phyloP scores from a whole-genome alignment of 2,888 invertebrate genomes.

The Mesoligia furuncula region DNA sequence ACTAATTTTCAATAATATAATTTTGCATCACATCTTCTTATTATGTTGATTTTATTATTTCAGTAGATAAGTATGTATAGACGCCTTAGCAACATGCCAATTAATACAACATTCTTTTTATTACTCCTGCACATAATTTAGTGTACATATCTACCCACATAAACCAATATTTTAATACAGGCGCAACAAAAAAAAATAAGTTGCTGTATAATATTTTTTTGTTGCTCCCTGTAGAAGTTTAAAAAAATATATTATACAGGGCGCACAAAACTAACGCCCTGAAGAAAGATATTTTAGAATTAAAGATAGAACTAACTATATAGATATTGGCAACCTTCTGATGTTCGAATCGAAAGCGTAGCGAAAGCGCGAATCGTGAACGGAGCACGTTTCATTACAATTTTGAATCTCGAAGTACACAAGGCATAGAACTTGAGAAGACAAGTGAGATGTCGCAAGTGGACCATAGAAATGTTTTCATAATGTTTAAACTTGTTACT shows the following conservation, averaged over 20 bases:
- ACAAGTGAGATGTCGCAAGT: no score
- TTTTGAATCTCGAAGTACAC: not conserved
- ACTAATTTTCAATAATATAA: constrained; percentile 13
- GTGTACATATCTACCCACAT: not conserved
- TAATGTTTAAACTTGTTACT: not conserved
- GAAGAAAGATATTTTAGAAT: not conserved
- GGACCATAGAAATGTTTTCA: not conserved
- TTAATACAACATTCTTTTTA: constrained; percentile 4
- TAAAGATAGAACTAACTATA: not conserved
- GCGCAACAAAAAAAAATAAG: not conserved
- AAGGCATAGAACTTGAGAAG: no score
- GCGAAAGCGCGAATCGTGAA: not conserved
- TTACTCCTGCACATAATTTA: not conserved
- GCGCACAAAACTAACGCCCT: not conserved
- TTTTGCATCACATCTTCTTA: constrained; percentile 38
- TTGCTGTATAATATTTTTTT: no score
- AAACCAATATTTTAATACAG: not conserved
- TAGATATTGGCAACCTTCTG: not conserved
- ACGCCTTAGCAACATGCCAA: constrained; percentile 59
- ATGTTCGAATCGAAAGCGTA: constrained; percentile 9
- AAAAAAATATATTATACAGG: not conserved
- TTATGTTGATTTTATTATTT: constrained; percentile 27
- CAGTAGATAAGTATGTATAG: constrained; percentile 38
- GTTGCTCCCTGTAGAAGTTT: no score
- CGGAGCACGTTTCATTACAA: not conserved